Evolutionary conservation across 1,140 invertebrate genomes (phyloP).

Genomic region (Drosophila baimaii): DNA sequence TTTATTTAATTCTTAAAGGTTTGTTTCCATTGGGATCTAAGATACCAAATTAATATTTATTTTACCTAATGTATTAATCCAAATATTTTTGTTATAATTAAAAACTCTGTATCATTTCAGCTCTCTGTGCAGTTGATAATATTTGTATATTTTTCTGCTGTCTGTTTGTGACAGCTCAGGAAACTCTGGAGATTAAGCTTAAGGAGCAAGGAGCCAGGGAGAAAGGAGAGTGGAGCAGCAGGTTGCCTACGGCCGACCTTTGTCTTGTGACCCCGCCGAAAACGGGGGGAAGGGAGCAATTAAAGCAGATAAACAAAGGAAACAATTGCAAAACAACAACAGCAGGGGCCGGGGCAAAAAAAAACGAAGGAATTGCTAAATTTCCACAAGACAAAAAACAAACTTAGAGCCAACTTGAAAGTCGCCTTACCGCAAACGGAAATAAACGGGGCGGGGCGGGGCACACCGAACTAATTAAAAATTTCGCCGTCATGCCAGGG

Average conservation of each 20-base stretch:
- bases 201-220: background rate
- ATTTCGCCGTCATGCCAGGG: slow-evolving; percentile 76
- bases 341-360: slow-evolving; percentile 6
- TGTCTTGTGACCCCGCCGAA: slow-evolving; percentile 25
- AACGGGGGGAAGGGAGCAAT: slow-evolving; percentile 45
- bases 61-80: background rate
- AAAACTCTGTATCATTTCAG: background rate
- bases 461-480: slow-evolving; percentile 75
- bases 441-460: slow-evolving; percentile 21
- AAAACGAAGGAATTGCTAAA: slow-evolving; percentile 64
- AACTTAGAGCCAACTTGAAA: slow-evolving; percentile 68
- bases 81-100: background rate
- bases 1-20: too few species aligned
- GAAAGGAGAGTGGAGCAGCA: slow-evolving; percentile 8
- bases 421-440: slow-evolving; percentile 35
- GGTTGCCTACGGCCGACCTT: slow-evolving; percentile 50
- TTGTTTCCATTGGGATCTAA: background rate
- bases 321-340: slow-evolving; percentile 70
- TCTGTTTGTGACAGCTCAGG: slow-evolving; percentile 38
- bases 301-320: slow-evolving; percentile 80
- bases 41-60: background rate
- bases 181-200: slow-evolving; percentile 30
- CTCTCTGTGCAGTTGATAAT: slow-evolving; percentile 14
- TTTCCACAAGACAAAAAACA: slow-evolving; percentile 65
- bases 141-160: slow-evolving; percentile 12